Evolutionary conservation across 2,888 invertebrate genomes (phyloP).

Genomic region (Flexamia atlantica): DNA sequence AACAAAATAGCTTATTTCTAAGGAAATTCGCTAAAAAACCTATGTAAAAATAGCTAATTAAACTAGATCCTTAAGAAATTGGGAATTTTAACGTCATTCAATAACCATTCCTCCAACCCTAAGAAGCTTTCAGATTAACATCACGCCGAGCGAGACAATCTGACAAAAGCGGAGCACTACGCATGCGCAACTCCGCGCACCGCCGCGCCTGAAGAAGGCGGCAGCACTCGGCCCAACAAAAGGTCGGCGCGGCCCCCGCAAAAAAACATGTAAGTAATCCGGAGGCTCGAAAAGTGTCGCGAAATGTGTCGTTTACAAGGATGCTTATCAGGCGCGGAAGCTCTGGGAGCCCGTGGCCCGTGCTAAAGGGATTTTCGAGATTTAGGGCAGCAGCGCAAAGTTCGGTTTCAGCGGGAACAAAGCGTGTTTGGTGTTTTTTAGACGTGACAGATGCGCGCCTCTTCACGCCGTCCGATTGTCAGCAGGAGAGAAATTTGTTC

Average conservation of each 20-base stretch:
- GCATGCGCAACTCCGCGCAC: background rate
- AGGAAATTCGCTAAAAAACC: too few relatives aligned
- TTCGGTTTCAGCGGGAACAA: slow-evolving; percentile 43
- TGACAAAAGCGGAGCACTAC: background rate
- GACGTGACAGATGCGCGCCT: slow-evolving; percentile 36
- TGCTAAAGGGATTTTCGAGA: slow-evolving; percentile 41
- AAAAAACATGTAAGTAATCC: slow-evolving; percentile 45
- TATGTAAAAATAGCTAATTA: too few relatives aligned
- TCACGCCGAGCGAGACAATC: too few relatives aligned
- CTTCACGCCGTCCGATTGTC: slow-evolving; percentile 34
- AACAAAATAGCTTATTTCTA: too few relatives aligned
- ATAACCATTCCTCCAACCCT: background rate
- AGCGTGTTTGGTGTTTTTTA: slow-evolving; percentile 41
- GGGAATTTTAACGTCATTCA: background rate
- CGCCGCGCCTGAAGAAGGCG: slow-evolving; percentile 29
- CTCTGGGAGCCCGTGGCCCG: slow-evolving; percentile 30
- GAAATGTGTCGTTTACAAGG: slow-evolving; percentile 53
- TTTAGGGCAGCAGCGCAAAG: slow-evolving; percentile 40
- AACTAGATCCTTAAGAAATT: too few relatives aligned
- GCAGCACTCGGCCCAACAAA: slow-evolving; percentile 39
- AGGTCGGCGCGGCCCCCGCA: slow-evolving; percentile 30
- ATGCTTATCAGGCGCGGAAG: slow-evolving; percentile 47
- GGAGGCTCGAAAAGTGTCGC: slow-evolving; percentile 55
- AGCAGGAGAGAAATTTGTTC: slow-evolving; percentile 42
- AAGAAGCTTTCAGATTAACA: background rate